phyloP scores from a whole-genome alignment of 2,113 vertebrate genomes.

The Spea bombifrons region DNA sequence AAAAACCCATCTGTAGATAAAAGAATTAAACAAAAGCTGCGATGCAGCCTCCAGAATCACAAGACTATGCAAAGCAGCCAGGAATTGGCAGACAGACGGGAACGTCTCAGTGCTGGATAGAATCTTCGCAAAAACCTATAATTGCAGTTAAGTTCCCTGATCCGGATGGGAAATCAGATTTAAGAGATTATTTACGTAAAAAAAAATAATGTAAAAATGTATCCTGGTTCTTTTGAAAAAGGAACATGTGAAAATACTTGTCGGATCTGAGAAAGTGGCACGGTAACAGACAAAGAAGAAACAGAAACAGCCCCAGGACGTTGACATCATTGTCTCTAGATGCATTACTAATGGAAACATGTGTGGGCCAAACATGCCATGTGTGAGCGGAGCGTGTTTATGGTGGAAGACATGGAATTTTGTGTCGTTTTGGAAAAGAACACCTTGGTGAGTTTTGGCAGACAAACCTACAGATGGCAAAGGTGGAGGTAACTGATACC shows the following conservation, averaged over 20 bases:
- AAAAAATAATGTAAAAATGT: background rate
- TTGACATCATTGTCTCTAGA: constrained; percentile 6
- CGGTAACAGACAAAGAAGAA: background rate
- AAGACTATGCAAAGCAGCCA: no score
- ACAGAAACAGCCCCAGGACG: background rate
- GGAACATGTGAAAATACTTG: background rate
- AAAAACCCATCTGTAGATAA: no score
- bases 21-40: no score
- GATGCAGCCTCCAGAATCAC: no score
- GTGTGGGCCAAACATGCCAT: background rate
- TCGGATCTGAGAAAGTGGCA: background rate
- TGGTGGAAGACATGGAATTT: background rate
- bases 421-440: background rate
- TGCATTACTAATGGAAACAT: constrained; percentile 11
- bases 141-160: background rate
- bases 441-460: constrained; percentile 1
- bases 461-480: background rate
- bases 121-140: no score
- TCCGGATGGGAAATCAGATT: background rate
- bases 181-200: background rate
- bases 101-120: no score
- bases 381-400: no score
- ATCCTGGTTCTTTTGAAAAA: background rate
- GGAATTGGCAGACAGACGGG: no score
- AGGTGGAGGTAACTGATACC: no score